Evolutionary conservation across 2,797 vertebrate species (phyloP), one percentile per base, ranked within the genome.

Genomic region (Hydrophis major): DNA sequence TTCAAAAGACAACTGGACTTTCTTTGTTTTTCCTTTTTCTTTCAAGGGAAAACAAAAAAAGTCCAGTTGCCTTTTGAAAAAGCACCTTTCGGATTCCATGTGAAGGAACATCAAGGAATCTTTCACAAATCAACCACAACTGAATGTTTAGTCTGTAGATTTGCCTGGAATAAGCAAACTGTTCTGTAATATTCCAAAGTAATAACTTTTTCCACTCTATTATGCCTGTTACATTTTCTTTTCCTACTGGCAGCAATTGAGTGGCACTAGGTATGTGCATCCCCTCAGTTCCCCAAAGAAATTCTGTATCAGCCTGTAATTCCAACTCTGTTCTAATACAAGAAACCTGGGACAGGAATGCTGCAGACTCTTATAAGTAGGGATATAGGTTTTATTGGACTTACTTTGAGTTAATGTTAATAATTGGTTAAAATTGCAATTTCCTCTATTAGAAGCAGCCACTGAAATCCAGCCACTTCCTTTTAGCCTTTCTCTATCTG

Each of bases 401-500:
- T 78, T 78, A 78, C 20, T 83, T 47, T 42, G 74, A 37, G 18
- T 83, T 18, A 14, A 14, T 13, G 4, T 63, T 74, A 78, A 42
- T 50, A 18, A 78, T 25, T 25, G 11, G 37, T 83, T 83, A 47
- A 42, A 83, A 47, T 28, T 37, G 14, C 66, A 32, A 32, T 78
- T 78, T 78, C 74, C 37, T 78, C 18, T 42, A 18, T 20, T 42
- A 42, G 74, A 83, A 25, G 42, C 20, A 47, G 10, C 74, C 47
- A 37, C 18, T 8, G 18, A 78, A 78, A 78, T 78, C 74, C 74
- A 78, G 74, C 50, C 25, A 11, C n/a, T 3, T 6, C 32, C 1
- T 1, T 13, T 66, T 96, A 97, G 13, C 60, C 95, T 91, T 91
- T 95, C 90, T 96, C 93, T 10, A 98, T 95, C 1, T 93, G 96